These are phyloP conservation scores for Silurus asotus DNA, from an alignment of 2,113 vertebrate genomes.

Conservation along the genomic window DNA sequence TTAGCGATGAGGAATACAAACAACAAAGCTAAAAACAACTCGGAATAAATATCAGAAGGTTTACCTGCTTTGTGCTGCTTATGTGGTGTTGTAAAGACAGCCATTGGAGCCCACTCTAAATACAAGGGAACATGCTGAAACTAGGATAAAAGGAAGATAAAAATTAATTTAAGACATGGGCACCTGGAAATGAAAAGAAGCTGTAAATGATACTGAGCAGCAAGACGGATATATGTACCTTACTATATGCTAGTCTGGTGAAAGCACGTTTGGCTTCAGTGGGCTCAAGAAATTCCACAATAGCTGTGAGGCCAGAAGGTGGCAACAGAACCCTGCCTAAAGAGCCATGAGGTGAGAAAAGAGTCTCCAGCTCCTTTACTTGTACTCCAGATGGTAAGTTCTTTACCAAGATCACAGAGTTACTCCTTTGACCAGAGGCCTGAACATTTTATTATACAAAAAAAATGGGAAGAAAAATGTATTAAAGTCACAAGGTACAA, in stretches of 20 bases:
- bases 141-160: slow-evolving; percentile 49
- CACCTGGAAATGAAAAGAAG: not conserved
- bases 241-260: slow-evolving; percentile 88
- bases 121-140: slow-evolving; percentile 80
- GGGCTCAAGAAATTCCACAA: slow-evolving; percentile 90
- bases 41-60: not conserved
- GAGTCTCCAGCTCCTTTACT: slow-evolving; percentile 72
- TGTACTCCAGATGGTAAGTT: slow-evolving; percentile 84
- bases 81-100: slow-evolving; percentile 76
- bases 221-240: slow-evolving; percentile 69
- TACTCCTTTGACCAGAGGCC: slow-evolving; percentile 84
- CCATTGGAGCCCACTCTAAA: slow-evolving; percentile 91
- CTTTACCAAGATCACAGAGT: slow-evolving; percentile 87
- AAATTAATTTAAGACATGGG: not conserved
- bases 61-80: slow-evolving; percentile 54
- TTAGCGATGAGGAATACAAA: not conserved
- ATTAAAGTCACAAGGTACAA: not conserved
- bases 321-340: slow-evolving; percentile 90
- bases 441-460: slow-evolving; percentile 51
- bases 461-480: not conserved
- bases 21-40: not conserved
- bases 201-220: not conserved
- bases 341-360: slow-evolving; percentile 80
- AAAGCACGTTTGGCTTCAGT: slow-evolving; percentile 90
- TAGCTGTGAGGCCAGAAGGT: slow-evolving; percentile 84